Evolutionary conservation across 2,888 invertebrate genomes (phyloP).

Genomic region (Blomia tropicalis): DNA sequence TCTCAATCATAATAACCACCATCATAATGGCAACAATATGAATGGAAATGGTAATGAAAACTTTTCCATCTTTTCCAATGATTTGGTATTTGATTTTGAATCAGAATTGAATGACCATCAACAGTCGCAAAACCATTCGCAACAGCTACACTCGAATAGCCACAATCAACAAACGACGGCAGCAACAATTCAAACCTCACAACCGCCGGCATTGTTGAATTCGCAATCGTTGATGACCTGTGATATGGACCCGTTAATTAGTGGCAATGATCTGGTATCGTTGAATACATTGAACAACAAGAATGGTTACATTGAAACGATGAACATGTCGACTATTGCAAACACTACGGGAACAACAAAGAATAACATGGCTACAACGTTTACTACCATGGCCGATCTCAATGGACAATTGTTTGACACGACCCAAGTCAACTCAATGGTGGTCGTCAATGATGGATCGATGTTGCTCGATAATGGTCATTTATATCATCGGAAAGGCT

Average conservation of each 20-base stretch:
- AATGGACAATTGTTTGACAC: not conserved
- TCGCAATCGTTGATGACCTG: slow-evolving; percentile 8
- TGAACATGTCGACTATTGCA: too few relatives aligned
- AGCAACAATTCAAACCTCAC: too few relatives aligned
- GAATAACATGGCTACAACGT: too few relatives aligned
- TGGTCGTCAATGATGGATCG: not conserved
- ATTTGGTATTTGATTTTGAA: not conserved
- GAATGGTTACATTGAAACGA: not conserved
- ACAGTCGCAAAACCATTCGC: not conserved
- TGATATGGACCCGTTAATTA: slow-evolving; percentile 1
- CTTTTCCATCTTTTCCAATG: not conserved
- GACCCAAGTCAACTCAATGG: not conserved
- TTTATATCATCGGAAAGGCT: not conserved
- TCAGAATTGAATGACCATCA: not conserved
- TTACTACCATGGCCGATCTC: not conserved
- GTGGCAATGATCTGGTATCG: not conserved
- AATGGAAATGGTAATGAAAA: not conserved
- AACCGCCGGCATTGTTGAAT: not conserved
- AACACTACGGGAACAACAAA: not conserved
- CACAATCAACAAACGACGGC: too few relatives aligned
- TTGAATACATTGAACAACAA: not conserved
- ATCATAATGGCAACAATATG: not conserved
- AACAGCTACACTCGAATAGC: too few relatives aligned
- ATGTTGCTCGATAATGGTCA: not conserved
- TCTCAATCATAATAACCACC: not conserved